phyloP scores from a whole-genome alignment of 2,888 invertebrate genomes.

The Heteromyza rotundicornis region DNA sequence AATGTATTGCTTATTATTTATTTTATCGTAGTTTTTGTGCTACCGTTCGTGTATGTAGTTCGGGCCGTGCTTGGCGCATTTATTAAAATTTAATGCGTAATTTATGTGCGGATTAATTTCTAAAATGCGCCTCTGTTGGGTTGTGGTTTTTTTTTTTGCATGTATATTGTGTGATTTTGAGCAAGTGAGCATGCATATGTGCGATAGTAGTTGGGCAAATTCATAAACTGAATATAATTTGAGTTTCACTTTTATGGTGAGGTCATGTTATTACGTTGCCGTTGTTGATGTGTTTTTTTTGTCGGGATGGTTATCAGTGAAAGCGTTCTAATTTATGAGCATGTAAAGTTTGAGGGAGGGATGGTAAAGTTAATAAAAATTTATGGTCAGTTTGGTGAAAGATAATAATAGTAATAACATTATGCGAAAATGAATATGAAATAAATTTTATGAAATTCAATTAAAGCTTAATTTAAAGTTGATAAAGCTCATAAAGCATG shows the following conservation, averaged over 20 bases:
- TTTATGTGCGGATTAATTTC: conserved; percentile 3
- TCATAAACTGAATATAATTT: too few relatives aligned
- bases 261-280: too few relatives aligned
- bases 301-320: neutral
- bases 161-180: neutral
- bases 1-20: neutral
- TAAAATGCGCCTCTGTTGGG: conserved; percentile 1
- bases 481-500: too few relatives aligned
- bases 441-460: too few relatives aligned
- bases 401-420: too few relatives aligned
- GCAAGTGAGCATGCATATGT: neutral
- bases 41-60: neutral
- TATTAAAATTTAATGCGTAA: neutral
- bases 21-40: neutral
- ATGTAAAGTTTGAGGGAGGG: too few relatives aligned
- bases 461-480: too few relatives aligned
- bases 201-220: neutral
- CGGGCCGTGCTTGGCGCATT: neutral
- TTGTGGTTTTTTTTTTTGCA: neutral
- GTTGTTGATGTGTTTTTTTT: neutral
- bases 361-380: neutral
- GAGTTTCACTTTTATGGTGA: too few relatives aligned
- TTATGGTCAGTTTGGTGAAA: neutral
- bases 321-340: neutral
- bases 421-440: too few relatives aligned